Evolutionary conservation across 2,888 invertebrate species (phyloP).

Genomic region (Heteromurus nitidus): DNA sequence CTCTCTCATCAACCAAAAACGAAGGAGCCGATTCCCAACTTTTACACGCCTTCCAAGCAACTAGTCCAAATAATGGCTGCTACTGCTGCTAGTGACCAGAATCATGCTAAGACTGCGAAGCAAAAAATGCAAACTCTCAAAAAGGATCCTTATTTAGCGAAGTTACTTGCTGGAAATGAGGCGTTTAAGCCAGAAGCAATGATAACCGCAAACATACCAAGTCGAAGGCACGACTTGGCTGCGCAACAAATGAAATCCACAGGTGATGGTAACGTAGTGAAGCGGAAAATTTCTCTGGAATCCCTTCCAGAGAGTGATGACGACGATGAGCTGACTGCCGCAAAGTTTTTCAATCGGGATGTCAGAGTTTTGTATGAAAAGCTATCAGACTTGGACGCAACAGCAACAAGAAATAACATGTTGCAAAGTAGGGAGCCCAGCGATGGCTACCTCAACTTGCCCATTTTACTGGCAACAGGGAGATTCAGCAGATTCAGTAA

Average conservation of each 20-base stretch:
- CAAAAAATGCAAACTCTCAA: too few species aligned
- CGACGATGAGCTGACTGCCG: background rate
- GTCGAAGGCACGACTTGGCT: background rate
- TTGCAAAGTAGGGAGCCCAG: slow-evolving; percentile 41
- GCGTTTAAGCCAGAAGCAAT: slow-evolving; percentile 40
- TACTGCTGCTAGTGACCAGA: too few species aligned
- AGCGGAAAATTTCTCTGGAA: slow-evolving; percentile 31
- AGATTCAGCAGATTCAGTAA: slow-evolving; percentile 43
- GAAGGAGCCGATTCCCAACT: slow-evolving; percentile 29
- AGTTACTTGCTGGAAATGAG: slow-evolving; percentile 37
- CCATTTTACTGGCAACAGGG: slow-evolving; percentile 36
- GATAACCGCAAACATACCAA: slow-evolving; percentile 17
- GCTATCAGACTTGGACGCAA: slow-evolving; percentile 29
- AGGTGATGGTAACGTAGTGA: background rate
- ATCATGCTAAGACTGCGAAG: too few species aligned
- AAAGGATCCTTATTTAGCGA: slow-evolving; percentile 44
- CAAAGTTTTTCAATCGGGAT: slow-evolving; percentile 39
- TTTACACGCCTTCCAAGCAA: slow-evolving; percentile 37
- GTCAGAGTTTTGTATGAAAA: slow-evolving; percentile 37
- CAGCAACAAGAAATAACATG: background rate
- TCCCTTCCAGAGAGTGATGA: slow-evolving; percentile 36
- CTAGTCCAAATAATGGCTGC: too few species aligned
- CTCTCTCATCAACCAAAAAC: background rate
- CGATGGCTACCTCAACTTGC: slow-evolving; percentile 44
- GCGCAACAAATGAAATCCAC: background rate